Conservation (phyloP, 2,113 vertebrate species). For the Tyto alba region DNA sequence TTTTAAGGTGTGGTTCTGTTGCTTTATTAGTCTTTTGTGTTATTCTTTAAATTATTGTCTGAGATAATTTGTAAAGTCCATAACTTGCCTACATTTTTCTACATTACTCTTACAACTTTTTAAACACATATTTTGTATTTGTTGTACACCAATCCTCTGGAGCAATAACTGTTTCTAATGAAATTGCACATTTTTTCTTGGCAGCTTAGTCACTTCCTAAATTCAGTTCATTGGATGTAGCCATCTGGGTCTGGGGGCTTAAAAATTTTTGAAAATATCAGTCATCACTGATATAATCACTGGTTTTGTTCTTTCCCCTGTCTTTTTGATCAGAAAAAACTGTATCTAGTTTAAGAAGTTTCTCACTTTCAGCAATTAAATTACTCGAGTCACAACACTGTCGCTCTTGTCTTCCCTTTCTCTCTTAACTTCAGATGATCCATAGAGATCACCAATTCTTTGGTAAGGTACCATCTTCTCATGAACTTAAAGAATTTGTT, state of each 20-base stretch:
- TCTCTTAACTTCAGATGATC: background rate
- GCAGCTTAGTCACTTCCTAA: background rate
- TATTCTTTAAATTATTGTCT: background rate
- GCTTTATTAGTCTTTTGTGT: background rate
- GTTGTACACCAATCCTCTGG: background rate
- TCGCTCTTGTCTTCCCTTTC: background rate
- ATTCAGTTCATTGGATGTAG: background rate
- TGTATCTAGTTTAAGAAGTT: background rate
- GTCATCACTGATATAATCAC: background rate
- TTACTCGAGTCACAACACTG: background rate
- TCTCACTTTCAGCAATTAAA: background rate
- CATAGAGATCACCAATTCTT: background rate
- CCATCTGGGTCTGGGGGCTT: background rate
- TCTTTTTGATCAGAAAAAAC: background rate
- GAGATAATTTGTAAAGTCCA: background rate
- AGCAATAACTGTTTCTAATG: background rate
- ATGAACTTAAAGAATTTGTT: background rate
- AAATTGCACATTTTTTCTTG: background rate
- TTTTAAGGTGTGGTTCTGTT: background rate
- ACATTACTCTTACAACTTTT: background rate
- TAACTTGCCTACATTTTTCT: background rate
- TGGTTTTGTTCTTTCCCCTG: background rate
- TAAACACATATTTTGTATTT: background rate
- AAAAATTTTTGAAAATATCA: background rate
- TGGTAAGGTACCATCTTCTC: background rate